Evolutionary conservation across 2,888 invertebrate genomes (phyloP).

Genomic region (Platycheirus albimanus): DNA sequence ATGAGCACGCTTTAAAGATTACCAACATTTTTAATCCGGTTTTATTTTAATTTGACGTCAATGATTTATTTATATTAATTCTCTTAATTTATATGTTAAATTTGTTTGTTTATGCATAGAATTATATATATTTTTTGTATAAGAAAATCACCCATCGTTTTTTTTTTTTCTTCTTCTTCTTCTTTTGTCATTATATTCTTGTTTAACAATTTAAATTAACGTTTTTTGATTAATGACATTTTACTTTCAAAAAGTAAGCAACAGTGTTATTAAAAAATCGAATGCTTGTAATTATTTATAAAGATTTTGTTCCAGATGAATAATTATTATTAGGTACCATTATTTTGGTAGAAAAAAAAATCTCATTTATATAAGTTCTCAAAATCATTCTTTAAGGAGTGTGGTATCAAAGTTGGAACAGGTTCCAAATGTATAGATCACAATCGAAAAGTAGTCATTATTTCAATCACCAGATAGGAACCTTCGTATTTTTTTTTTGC

Average conservation of each 20-base stretch:
- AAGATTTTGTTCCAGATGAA: too few relatives aligned
- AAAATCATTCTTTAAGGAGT: slow-evolving; percentile 49
- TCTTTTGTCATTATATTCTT: neutral
- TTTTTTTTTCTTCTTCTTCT: neutral
- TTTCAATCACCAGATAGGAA: slow-evolving; percentile 55
- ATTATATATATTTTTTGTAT: neutral
- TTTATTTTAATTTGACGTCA: slow-evolving; percentile 32
- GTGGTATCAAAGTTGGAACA: slow-evolving; percentile 48
- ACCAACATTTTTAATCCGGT: slow-evolving; percentile 20
- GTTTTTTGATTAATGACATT: neutral
- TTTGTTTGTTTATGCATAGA: slow-evolving; percentile 29
- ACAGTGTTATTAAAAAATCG: too few relatives aligned
- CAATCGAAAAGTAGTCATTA: slow-evolving; percentile 41
- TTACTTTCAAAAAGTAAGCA: too few relatives aligned
- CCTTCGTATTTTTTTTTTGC: slow-evolving; percentile 7
- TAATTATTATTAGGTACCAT: too few relatives aligned
- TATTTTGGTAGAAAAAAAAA: slow-evolving; percentile 3
- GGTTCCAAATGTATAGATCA: slow-evolving; percentile 22
- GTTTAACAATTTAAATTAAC: neutral
- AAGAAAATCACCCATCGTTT: slow-evolving; percentile 6
- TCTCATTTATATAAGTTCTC: slow-evolving; percentile 17
- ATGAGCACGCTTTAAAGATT: slow-evolving; percentile 9
- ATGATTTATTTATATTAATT: slow-evolving; percentile 17
- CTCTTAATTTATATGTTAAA: too few relatives aligned
- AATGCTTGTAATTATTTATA: slow-evolving; percentile 46